Evolutionary conservation across 2,797 vertebrate species (phyloP), one percentile per base, ranked within the genome.

Genomic region (Rhinogobio ventralis): DNA sequence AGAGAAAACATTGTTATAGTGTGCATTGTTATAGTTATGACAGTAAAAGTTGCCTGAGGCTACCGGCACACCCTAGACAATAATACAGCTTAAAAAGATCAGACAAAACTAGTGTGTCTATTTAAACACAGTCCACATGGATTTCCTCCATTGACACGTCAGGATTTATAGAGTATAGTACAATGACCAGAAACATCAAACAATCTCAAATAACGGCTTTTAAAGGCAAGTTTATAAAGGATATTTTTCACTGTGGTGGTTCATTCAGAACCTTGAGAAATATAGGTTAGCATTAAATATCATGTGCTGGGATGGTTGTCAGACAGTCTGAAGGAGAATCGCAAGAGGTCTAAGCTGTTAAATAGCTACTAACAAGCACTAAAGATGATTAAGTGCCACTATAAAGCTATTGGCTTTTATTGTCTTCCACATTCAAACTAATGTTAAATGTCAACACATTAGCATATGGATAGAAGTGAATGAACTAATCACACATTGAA

Each of bases 401-500:
- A 20, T 84, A 57, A 85, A 83, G 64, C 79, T 42, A 20, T 57
- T 51, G 55, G 20, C 72, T 60, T 83, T 75, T 78, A 71, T 80
- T 64, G 83, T 28, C 60, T 72, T 87, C 53, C 55, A 72, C 73
- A 53, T 81, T 82, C 66, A 82, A 36, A 81, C 72, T 77, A 80
- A 72, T 77, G 79, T 76, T 57, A 89, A 89, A 89, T 81, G 87
- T 78, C 86, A 84, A 69, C 36, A 25, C 62, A 82, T 84, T 83
- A 87, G 69, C 76, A 87, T 76, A 80, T 64, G 74, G 77, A 81
- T 55, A 33, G 62, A 71, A 83, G 36, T 30, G 51, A 86, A 86
- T 87, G 30, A 30, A 81, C n/a, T 46, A 68, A 86, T 76, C 74
- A 81, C 23, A 45, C 73, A 51, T 17, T 53, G 57, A 88, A 88